phyloP scores from a whole-genome alignment of 2,888 invertebrate genomes.

The Timandra comae region DNA sequence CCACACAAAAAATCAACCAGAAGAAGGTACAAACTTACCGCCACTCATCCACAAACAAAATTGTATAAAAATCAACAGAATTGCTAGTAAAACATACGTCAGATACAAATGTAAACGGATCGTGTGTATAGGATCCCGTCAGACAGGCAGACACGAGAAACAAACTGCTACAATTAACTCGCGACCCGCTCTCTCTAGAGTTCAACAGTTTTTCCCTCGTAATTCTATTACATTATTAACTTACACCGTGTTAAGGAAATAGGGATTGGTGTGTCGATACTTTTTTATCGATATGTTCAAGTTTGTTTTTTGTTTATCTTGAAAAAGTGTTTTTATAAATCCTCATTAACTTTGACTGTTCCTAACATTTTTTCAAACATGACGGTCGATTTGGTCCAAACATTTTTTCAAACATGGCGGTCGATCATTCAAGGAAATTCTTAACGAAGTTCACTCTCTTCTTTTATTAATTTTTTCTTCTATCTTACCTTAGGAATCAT shows the following conservation, averaged over 20 bases:
- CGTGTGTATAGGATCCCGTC: conserved; percentile 14
- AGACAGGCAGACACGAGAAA: conserved; percentile 44
- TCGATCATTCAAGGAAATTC: too few species aligned
- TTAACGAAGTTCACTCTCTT: too few species aligned
- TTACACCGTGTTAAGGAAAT: conserved; percentile 67
- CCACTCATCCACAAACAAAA: not conserved
- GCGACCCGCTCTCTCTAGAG: conserved; percentile 60
- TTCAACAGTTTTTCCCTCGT: conserved; percentile 75
- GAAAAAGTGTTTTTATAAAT: too few species aligned
- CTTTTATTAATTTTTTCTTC: too few species aligned
- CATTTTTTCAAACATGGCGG: too few species aligned
- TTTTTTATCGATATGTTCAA: conserved; percentile 4
- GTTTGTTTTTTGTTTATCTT: too few species aligned
- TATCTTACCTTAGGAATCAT: too few species aligned
- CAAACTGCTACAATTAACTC: conserved; percentile 72
- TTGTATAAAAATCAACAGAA: not conserved
- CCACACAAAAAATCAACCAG: not conserved
- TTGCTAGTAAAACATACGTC: conserved; percentile 1
- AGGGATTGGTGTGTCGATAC: conserved; percentile 29
- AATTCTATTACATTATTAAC: conserved; percentile 77
- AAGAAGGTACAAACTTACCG: too few species aligned
- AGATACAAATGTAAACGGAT: conserved; percentile 5
- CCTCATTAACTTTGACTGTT: too few species aligned
- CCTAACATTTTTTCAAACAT: too few species aligned
- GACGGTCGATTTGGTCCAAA: too few species aligned